Base-by-base conservation (phyloP, 2,888 invertebrate species). In the Pyrrhia umbra region DNA sequence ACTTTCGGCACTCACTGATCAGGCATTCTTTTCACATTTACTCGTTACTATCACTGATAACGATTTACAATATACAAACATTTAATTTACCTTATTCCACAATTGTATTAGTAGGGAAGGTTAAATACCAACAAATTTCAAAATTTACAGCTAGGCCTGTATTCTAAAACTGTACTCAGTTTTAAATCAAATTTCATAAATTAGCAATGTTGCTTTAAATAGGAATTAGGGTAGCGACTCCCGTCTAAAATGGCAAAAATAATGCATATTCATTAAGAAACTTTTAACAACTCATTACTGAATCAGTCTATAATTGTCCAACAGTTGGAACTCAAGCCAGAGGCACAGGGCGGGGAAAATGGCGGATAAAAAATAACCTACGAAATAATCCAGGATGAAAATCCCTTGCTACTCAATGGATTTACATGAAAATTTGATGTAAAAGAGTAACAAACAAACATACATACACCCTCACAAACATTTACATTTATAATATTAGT, bases 261-360 rank as follows among this genome's bases (percentile, higher is more conserved):
- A n/a, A 34, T 34, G 34, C 34, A 34, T 34, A 34, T 34, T 34
- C 34, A 34, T 34, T n/a, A 34, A 34, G 34, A 5, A 34, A 34
- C 34, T 34, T 34, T 34, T 34, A 34, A 34, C 34, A 34, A 34
- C 34, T 34, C 34, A 34, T 34, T 34, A 34, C 34, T 34, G 34
- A 34, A 34, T 34, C 34, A 13, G 34, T n/a, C 34, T 34, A 34
- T 34, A 34, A 42, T 42, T 34, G 34, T 34, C 34, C 34, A 34
- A 34, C 34, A n/a, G 34, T 34, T n/a, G 34, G 34, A n/a, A 5
- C 3, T 34, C 3, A 13, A 3, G 30, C n/a, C n/a, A n/a, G n/a
- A n/a, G n/a, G n/a, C n/a, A n/a, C n/a, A n/a, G 8, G 34, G 3
- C 3, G 5, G 34, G n/a, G 34, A n/a, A 1, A 13, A 34, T n/a